Percentiles rank a stretch among this genome's conserved stretches.
Conservation (phyloP, 2,797 vertebrate species). For the Mormyrops boulengeri region DNA sequence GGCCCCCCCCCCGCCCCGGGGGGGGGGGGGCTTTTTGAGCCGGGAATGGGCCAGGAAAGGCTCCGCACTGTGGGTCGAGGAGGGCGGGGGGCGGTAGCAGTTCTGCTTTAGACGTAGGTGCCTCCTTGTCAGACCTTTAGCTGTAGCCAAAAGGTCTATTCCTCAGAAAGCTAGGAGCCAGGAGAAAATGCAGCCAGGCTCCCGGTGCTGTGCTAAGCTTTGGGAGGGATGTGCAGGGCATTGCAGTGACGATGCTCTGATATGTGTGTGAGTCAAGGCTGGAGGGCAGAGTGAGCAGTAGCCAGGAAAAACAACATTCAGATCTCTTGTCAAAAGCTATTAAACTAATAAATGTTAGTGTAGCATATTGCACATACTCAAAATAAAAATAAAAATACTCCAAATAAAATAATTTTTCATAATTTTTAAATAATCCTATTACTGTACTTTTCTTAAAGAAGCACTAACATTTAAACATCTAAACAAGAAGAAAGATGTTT, state of each 20-base stretch:
- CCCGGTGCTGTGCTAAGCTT: not conserved
- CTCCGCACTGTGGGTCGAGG: not conserved
- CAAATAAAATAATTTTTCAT: not conserved
- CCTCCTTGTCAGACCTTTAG: not conserved
- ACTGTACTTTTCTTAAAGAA: not conserved
- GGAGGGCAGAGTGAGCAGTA: not conserved
- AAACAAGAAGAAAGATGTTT: slow-evolving; percentile 40
- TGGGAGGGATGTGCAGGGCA: not conserved
- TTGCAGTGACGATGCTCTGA: not conserved
- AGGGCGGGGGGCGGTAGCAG: not conserved
- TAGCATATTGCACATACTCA: not conserved
- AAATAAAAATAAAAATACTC: not conserved
- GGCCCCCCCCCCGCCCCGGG: too few species aligned
- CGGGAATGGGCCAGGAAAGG: not conserved
- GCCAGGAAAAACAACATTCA: not conserved
- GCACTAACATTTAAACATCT: not conserved
- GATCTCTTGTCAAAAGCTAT: not conserved
- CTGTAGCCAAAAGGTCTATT: not conserved
- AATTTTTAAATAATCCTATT: not conserved
- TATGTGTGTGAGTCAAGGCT: not conserved
- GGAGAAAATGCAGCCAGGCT: not conserved
- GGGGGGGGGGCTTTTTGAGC: not conserved
- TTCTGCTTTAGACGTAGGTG: not conserved
- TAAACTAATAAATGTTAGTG: not conserved
- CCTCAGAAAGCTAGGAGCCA: not conserved